phyloP scores from a whole-genome alignment of 2,797 vertebrate genomes.

The Dipus sagitta region DNA sequence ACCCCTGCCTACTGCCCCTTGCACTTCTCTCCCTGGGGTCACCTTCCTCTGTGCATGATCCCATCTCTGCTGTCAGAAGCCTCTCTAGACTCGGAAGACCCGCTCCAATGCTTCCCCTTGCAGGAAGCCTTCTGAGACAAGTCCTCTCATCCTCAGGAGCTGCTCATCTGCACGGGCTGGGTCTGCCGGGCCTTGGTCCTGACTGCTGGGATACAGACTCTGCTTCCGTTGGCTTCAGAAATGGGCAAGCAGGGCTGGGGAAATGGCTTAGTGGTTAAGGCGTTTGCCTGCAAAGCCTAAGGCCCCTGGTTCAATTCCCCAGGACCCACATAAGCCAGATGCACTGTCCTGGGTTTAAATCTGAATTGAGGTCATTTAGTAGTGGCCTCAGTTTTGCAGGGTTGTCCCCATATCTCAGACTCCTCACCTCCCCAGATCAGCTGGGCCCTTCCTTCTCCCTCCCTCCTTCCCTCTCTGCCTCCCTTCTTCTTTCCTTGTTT shows the following conservation, averaged over 20 bases:
- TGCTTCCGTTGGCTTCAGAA: not conserved
- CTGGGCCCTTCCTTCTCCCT: too few species aligned
- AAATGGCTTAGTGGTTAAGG: too few species aligned
- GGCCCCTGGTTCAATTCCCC: too few species aligned
- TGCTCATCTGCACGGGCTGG: not conserved
- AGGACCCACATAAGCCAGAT: too few species aligned
- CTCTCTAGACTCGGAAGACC: not conserved
- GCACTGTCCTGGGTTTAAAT: not conserved
- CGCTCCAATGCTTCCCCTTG: slow-evolving; percentile 10
- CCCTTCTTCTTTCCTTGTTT: too few species aligned
- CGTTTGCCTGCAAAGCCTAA: too few species aligned
- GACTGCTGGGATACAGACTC: not conserved
- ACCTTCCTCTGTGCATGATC: not conserved
- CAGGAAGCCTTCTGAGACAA: not conserved
- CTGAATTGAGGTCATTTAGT: not conserved
- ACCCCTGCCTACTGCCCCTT: not conserved
- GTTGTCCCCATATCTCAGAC: not conserved
- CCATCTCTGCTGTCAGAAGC: not conserved
- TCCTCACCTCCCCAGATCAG: not conserved
- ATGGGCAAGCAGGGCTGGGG: too few species aligned
- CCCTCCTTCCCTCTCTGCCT: too few species aligned
- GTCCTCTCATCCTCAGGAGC: not conserved
- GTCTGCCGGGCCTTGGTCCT: not conserved
- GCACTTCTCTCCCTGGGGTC: not conserved
- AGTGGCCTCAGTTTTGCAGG: not conserved